These are phyloP conservation scores for Xestia c-nigrum DNA, from an alignment of 2,888 invertebrate species.

Conservation along the genomic window DNA sequence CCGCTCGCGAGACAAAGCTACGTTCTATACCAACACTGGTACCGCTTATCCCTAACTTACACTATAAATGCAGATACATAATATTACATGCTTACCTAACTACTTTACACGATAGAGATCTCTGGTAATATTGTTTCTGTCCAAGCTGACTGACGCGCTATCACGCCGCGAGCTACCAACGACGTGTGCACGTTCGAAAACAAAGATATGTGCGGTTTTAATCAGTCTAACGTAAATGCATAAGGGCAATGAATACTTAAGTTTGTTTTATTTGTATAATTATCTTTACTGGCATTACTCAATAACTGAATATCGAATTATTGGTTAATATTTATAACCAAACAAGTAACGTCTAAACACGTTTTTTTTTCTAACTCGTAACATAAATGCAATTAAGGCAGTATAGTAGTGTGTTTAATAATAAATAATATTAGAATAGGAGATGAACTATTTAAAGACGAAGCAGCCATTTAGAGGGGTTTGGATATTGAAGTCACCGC, in stretches of 20 bases:
- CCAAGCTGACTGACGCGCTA: constrained; percentile 27
- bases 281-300: constrained; percentile 53
- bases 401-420: constrained; percentile 60
- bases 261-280: constrained; percentile 6
- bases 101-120: constrained; percentile 68
- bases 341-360: neutral
- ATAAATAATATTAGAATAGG: neutral
- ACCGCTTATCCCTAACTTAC: constrained; percentile 57
- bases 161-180: constrained; percentile 33
- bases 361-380: neutral
- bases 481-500: neutral
- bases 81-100: constrained; percentile 60
- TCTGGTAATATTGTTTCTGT: constrained; percentile 61
- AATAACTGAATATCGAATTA: constrained; percentile 48
- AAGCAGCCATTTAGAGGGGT: neutral
- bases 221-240: constrained; percentile 61
- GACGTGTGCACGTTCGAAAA: constrained; percentile 34
- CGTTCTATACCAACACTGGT: constrained; percentile 61
- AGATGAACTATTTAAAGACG: neutral
- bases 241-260: constrained; percentile 28
- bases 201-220: constrained; percentile 45
- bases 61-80: constrained; percentile 66
- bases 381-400: constrained; percentile 51
- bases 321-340: constrained; percentile 6
- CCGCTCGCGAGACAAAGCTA: constrained; percentile 58